A percentile compares a stretch with the other conserved stretches of the same genome.
These are phyloP conservation scores for Penelope pileata DNA, from an alignment of 2,113 vertebrate species.

Conservation along the genomic window DNA sequence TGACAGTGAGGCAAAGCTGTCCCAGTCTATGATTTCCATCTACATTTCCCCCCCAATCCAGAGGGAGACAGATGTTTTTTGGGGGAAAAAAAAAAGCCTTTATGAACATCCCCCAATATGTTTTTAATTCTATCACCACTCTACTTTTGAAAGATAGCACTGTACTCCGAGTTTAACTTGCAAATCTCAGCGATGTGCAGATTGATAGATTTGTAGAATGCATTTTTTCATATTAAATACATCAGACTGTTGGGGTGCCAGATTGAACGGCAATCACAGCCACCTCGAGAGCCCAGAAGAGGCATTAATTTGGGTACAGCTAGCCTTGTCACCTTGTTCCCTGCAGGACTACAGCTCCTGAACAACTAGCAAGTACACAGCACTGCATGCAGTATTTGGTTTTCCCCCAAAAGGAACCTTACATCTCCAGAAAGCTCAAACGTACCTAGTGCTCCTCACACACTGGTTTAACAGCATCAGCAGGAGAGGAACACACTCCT, in stretches of 20 bases:
- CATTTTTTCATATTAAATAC: background rate
- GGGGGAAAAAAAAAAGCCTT: background rate
- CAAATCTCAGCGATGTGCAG: background rate
- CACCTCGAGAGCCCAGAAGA: background rate
- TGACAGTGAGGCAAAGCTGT: background rate
- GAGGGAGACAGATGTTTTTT: background rate
- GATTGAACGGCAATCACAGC: background rate
- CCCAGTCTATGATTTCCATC: accelerated
- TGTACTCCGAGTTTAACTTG: background rate
- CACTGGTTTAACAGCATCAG: background rate
- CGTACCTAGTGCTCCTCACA: background rate
- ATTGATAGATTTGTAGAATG: background rate
- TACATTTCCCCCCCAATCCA: background rate
- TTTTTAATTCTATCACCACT: background rate
- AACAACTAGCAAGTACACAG: background rate
- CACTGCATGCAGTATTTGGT: background rate
- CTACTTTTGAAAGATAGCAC: background rate
- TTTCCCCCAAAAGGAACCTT: background rate
- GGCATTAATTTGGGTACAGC: background rate
- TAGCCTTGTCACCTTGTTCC: background rate
- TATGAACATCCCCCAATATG: background rate
- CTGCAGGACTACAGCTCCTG: background rate
- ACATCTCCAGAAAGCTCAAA: background rate
- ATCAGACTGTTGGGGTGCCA: background rate
- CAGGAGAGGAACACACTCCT: background rate